A percentile compares a stretch with the other conserved stretches of the same genome.
These are phyloP conservation scores for Seriola quinqueradiata DNA, from an alignment of 2,113 vertebrate species.

Conservation along the genomic window DNA sequence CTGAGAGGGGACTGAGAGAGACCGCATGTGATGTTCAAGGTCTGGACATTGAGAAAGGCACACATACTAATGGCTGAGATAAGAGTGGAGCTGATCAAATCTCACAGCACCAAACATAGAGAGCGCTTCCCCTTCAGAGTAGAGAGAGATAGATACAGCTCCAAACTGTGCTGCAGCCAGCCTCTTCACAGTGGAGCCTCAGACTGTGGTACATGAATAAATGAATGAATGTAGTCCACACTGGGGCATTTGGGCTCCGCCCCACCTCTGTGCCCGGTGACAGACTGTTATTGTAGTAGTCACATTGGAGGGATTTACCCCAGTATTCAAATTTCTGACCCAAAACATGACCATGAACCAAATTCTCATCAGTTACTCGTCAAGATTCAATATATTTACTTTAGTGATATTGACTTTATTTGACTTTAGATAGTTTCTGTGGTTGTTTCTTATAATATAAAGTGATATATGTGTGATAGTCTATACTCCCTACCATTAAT, in stretches of 20 bases:
- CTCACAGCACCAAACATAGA: slow-evolving; percentile 76
- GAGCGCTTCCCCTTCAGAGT: slow-evolving; percentile 82
- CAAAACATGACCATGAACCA: background rate
- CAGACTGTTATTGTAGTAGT: slow-evolving; percentile 81
- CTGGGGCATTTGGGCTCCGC: slow-evolving; percentile 62
- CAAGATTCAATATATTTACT: background rate
- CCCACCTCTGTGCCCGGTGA: slow-evolving; percentile 49
- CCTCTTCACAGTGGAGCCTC: slow-evolving; percentile 82
- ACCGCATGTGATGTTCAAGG: slow-evolving; percentile 80
- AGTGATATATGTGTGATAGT: background rate
- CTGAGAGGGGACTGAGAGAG: slow-evolving; percentile 70
- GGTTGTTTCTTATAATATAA: no score
- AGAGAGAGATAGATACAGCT: slow-evolving; percentile 82
- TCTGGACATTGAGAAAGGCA: slow-evolving; percentile 81
- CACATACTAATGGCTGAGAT: slow-evolving; percentile 86
- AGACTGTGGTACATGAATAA: slow-evolving; percentile 78
- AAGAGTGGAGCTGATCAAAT: slow-evolving; percentile 84
- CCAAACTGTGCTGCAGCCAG: slow-evolving; percentile 84
- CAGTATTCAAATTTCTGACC: slow-evolving; percentile 27
- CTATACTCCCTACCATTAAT: background rate
- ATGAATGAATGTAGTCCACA: slow-evolving; percentile 80
- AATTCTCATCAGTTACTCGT: background rate
- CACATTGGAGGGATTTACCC: slow-evolving; percentile 45
- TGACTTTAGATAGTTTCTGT: no score
- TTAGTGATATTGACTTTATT: no score